phyloP scores from a whole-genome alignment of 1,140 invertebrate genomes.

The Leptopilina boulardi region DNA sequence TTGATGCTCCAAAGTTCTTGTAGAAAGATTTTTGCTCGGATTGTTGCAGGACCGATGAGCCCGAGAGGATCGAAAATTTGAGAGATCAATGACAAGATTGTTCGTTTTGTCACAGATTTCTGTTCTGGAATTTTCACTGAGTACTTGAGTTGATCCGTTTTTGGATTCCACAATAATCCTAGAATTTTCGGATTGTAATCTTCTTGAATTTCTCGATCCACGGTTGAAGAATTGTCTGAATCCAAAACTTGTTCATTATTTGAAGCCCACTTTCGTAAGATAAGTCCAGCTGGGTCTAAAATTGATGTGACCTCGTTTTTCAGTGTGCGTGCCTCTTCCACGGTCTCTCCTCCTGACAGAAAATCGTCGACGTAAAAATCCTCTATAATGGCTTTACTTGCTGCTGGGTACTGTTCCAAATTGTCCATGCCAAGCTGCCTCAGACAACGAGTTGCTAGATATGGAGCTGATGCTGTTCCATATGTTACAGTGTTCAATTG shows the following conservation, averaged over 20 bases:
- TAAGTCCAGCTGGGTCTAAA: background rate
- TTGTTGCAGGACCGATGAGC: conserved; percentile 32
- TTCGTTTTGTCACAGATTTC: conserved; percentile 32
- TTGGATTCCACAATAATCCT: conserved; percentile 1
- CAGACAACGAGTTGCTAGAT: conserved; percentile 35
- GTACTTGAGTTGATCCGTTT: background rate
- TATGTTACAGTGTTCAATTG: conserved; percentile 43
- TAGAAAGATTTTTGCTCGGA: conserved; percentile 42
- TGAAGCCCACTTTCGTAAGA: background rate
- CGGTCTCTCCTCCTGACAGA: conserved; percentile 66
- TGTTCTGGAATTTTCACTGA: background rate
- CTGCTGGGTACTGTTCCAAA: conserved; percentile 2
- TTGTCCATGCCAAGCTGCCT: conserved; percentile 33
- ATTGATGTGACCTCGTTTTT: background rate
- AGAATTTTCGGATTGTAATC: background rate
- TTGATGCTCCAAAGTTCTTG: conserved; percentile 37
- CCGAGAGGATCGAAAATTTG: conserved; percentile 50
- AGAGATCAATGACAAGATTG: conserved; percentile 35
- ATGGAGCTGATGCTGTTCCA: conserved; percentile 35
- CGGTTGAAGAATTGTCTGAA: background rate
- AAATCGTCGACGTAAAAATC: conserved; percentile 71
- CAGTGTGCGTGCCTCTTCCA: background rate
- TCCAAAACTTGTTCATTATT: background rate
- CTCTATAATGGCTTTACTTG: conserved; percentile 44
- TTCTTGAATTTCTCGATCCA: background rate